Evolutionary conservation across 2,888 invertebrate species (phyloP), one percentile per base, ranked within the genome.

Genomic region (Andrena trimmerana): DNA sequence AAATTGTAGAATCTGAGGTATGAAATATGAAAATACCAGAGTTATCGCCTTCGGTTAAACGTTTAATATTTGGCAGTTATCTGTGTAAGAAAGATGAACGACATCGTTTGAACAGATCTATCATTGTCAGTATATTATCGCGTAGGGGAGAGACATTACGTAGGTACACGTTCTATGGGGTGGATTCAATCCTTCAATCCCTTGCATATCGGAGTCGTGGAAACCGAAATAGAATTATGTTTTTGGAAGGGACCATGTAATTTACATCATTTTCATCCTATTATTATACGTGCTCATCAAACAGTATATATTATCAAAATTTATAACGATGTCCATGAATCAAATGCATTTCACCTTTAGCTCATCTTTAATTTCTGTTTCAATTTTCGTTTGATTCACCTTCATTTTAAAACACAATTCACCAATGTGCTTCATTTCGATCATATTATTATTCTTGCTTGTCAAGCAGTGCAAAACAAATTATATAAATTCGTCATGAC

Each of bases 101-200:
- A 70, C 31, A 2, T 10, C 50, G 29, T 20, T 33, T 24, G 52
- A 54, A 27, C 63, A 36, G 36, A 72, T 65, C 27, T n/a, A 27
- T 65, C 63, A 65, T 27, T 65, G 72, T 48, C 54, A 72, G 52
- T 62, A n/a, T 16, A 72, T 52, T 36, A 72, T 72, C 63, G 63
- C 52, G 52, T 36, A 24, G 10, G 31, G 16, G 16, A 13, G 31
- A 62, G 60, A 62, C 31, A 20, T 57, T 57, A 57, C 20, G 13
- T 36, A 16, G 42, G 4, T 16, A 42, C 42, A 24, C 57, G 48
- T 60, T 31, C 50, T 24, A 50, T 10, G 48, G 13, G 10, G 57
- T 20, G 4, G 33, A 31, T 27, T 27, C 59, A 54, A 67, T 52
- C 73, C 73, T 42, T 42, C 42, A 42, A 42, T 57, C 77, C 57